Base-by-base conservation (phyloP, 2,888 invertebrate genomes). In the Pseudococcus jackbeardsleyi region DNA sequence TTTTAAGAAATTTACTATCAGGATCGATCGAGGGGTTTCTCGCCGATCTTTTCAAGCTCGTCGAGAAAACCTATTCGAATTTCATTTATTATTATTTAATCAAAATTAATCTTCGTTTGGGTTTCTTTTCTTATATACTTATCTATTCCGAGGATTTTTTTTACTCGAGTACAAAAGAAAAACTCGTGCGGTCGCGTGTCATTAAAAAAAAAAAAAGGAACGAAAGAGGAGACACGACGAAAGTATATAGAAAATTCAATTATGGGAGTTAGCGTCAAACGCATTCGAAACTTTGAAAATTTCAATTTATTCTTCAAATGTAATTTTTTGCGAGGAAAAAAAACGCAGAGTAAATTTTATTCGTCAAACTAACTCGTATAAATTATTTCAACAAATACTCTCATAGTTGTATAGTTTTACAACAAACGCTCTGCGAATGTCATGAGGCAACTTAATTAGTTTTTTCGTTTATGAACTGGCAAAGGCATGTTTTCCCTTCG, bases 231-330 rank as follows among this genome's bases (percentile, higher is more conserved):
- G 72, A 33, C 15, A 72, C 17, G 72, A 72, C 33, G 72, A 72
- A 72, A 72, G 72, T 72, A 72, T 33, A 72, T 33, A 72, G 26
- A 72, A 72, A 72, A 72, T 72, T 72, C 72, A 72, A 72, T 72
- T 72, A 72, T 17, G 33, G 33, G 17, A 72, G 72, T 72, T 72
- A 72, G 39, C 72, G 72, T 72, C 72, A 72, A 72, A 72, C 72
- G 72, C 72, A 72, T 72, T 72, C 72, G 26, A 72, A 72, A 72
- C 33, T 72, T 72, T 72, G 72, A 72, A 72, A 72, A 72, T 72
- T 72, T 72, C 72, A 72, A 72, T 72, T 72, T 72, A 72, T 72
- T 72, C 72, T 72, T 15, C 33, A 72, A 72, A 72, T 72, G 33
- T 26, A 72, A 72, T 72, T 72, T 72, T 72, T 72, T 72, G 4